Evolutionary conservation across 64 coral and sea anemone genomes (phyloP), one percentile per base, ranked within the genome.

Genomic region (Pocillopora verrucosa): DNA sequence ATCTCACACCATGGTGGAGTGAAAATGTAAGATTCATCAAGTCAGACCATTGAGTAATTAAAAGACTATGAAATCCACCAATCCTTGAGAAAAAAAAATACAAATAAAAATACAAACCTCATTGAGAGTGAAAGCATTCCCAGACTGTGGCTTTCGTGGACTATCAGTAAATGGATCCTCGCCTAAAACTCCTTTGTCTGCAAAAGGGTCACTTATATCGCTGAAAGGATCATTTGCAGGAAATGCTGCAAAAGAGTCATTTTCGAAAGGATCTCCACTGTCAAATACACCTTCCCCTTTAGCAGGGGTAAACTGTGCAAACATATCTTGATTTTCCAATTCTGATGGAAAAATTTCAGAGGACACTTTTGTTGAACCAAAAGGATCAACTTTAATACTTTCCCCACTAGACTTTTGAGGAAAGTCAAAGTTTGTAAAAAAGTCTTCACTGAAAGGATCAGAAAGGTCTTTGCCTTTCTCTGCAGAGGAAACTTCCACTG

Each of bases 201-300:
- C 95, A 91, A 97, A 97, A 26, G 95, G 95, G 72, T 97, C 95
- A 64, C 76, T 91, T 37, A 75, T 62, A 76, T 97, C 94, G 56
- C 82, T 78, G 76, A 97, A 97, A 13, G 95, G 95, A 70, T 97
- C 95, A 58, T 72, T 70, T 11, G 22, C 76, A 16, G 95, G 25
- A 35, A 87, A 72, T 68, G 67, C 62, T 15, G 88, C 65, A 51
- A 97, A 97, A 22, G 86, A 84, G 58, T 76, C 77, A 35, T 86
- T 76, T 10, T 58, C 14, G 80, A 87, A 93, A 34, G 58, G 88
- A 65, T 65, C 24, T 51, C 61, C 84, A 79, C 16, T 24, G 62
- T 16, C 64, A 76, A 90, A 82, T 76, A 14, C 38, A 67, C 37
- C 76, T 73, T 72, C 86, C 22, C 14, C 61, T 78, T 82, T 89